Evolutionary conservation across 2,113 vertebrate genomes (phyloP).

Genomic region (Oostethus manadensis): DNA sequence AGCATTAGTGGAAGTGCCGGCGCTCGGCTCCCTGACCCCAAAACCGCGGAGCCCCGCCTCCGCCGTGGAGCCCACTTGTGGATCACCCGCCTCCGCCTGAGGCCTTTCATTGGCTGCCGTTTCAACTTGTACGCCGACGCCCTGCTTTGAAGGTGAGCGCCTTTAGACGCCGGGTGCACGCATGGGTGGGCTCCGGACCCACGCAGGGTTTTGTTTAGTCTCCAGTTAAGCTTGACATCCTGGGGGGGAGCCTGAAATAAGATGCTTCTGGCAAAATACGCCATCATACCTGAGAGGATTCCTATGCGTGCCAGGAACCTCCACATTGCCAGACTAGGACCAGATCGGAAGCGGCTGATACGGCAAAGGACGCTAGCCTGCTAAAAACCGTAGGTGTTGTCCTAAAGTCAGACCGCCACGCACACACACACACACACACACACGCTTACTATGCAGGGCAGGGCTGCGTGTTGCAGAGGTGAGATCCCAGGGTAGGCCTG

Average conservation of each 20-base stretch:
- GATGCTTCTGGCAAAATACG: too few relatives aligned
- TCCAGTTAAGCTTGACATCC: neutral
- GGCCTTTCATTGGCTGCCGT: constrained; percentile 32
- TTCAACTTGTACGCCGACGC: constrained; percentile 38
- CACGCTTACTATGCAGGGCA: constrained; percentile 90
- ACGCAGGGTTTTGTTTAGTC: neutral
- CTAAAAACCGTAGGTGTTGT: too few relatives aligned
- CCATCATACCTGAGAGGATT: too few relatives aligned
- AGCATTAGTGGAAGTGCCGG: constrained; percentile 12
- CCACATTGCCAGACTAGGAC: too few relatives aligned
- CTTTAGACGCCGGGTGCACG: constrained; percentile 30
- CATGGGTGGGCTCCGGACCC: neutral
- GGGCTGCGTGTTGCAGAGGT: constrained; percentile 84
- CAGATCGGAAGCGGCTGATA: too few relatives aligned
- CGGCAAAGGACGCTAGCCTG: too few relatives aligned
- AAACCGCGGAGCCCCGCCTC: constrained; percentile 32
- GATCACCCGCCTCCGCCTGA: constrained; percentile 41
- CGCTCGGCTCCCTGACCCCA: constrained; percentile 36
- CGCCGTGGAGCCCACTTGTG: constrained; percentile 39
- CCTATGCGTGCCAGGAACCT: too few relatives aligned
- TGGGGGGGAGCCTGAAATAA: too few relatives aligned
- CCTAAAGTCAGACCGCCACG: too few relatives aligned
- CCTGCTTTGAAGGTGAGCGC: constrained; percentile 46
- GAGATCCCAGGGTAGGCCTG: constrained; percentile 78
- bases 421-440: constrained; percentile 18